Conservation (phyloP, 37 sponge, comb jelly and placozoan species). For the Corticium candelabrum region DNA sequence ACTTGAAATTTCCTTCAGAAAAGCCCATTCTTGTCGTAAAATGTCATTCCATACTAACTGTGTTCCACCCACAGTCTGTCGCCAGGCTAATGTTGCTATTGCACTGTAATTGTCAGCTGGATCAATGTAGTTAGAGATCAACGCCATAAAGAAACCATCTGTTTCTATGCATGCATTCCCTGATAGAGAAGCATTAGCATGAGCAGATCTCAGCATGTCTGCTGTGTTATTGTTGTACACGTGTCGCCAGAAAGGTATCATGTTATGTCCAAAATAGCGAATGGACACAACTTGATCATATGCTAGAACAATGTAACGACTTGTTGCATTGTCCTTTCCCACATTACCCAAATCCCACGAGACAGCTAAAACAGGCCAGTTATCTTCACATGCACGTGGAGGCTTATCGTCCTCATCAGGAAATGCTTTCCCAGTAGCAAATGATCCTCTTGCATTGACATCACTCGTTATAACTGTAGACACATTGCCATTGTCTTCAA, state of each 20-base stretch:
- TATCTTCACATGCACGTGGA: constrained; percentile 37
- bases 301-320: constrained; percentile 9
- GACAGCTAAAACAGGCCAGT: constrained; percentile 55
- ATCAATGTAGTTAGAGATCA: constrained; percentile 11
- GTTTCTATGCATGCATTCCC: no score
- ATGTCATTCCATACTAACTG: constrained; percentile 43
- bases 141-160: constrained; percentile 15
- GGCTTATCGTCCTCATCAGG: constrained; percentile 36
- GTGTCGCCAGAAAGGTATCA: constrained; percentile 48
- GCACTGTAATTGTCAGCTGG: constrained; percentile 45
- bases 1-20: constrained; percentile 76
- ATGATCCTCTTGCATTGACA: constrained; percentile 7
- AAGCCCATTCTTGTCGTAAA: constrained; percentile 34
- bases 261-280: constrained; percentile 45
- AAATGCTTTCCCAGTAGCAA: constrained; percentile 18
- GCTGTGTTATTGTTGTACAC: constrained; percentile 10
- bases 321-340: neutral
- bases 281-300: constrained; percentile 60
- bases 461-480: constrained; percentile 20
- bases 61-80: constrained; percentile 55
- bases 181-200: constrained; percentile 1
- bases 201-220: constrained; percentile 14
- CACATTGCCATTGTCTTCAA: constrained; percentile 2
- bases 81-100: constrained; percentile 57
- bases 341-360: constrained; percentile 55